Evolutionary conservation across 2,113 vertebrate species (phyloP), one percentile per base, ranked within the genome.

Genomic region (Apistogramma diplotaenia): DNA sequence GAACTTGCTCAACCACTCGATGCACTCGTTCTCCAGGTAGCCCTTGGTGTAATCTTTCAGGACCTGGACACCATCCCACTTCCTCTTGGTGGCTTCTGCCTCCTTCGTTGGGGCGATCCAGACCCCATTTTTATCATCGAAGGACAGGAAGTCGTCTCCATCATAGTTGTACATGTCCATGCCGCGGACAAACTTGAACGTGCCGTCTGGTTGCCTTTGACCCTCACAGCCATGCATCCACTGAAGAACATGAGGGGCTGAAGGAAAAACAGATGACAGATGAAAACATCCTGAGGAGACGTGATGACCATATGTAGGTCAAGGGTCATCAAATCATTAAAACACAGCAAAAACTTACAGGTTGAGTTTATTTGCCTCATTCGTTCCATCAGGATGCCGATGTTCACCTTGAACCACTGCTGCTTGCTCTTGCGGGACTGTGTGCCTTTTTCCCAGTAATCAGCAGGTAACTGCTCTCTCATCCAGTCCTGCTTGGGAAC

Each of bases 341-440:
- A n/a, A n/a, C n/a, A n/a, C n/a, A n/a, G n/a, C 33, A 37, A 37
- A 43, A 13, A 12, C 10, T 43, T 43, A 43, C 40, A 4, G 40
- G 3, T 3, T 43, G 40, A 43, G 2, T 35, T 8, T 7, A 7
- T 35, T 8, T 35, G 33, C 8, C 33, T 35, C 33, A 35, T 67
- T 1, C 91, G 82, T 0, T 58, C 3, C 57, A 78, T 91, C 76
- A 94, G 59, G 27, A 94, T 94, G 10, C 76, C 75, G 19, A 95
- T 80, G 82, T 94, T 94, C 72, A 93, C 85, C 15, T 91, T 89
- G 86, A 94, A 95, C 92, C 93, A 92, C 79, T 91, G 91, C 90
- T 94, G 84, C 21, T 90, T 88, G 84, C 83, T 94, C 62, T 40
- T 70, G 15, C 92, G 86, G 37, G 91, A 91, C 79, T 85, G 29